Conservation (phyloP, 2,113 vertebrate genomes). For the Patagioenas fasciata region DNA sequence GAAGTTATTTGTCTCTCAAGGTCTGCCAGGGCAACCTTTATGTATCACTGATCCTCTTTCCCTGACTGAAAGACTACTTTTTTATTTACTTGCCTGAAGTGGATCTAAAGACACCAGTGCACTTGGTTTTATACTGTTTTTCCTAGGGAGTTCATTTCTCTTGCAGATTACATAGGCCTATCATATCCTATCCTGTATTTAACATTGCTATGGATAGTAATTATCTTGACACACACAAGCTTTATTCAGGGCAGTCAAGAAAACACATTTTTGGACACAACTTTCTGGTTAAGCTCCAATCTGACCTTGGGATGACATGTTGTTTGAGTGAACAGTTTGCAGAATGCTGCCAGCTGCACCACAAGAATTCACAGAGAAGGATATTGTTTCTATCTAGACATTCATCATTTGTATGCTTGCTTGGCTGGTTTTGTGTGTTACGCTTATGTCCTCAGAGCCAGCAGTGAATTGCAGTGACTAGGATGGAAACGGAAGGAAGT, state of each 20-base stretch:
- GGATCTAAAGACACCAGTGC: not conserved
- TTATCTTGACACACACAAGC: not conserved
- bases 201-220: not conserved
- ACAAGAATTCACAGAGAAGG: conserved; percentile 20
- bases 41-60: not conserved
- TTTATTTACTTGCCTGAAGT: not conserved
- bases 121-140: not conserved
- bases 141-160: not conserved
- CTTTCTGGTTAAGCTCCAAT: conserved; percentile 25
- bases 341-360: conserved; percentile 26
- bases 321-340: conserved; percentile 11
- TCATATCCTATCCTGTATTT: not conserved
- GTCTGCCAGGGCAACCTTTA: not conserved
- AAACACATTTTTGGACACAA: not conserved
- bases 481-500: conserved; percentile 7
- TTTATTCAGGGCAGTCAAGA: not conserved
- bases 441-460: not conserved
- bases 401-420: conserved; percentile 15
- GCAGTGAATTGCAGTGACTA: not conserved
- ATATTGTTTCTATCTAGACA: conserved; percentile 14
- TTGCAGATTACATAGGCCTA: not conserved
- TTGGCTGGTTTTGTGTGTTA: conserved; percentile 49
- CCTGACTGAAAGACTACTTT: not conserved
- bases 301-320: conserved; percentile 1
- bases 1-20: not conserved